Conservation (phyloP, 2,113 vertebrate species). For the Mystacornis crossleyi region DNA sequence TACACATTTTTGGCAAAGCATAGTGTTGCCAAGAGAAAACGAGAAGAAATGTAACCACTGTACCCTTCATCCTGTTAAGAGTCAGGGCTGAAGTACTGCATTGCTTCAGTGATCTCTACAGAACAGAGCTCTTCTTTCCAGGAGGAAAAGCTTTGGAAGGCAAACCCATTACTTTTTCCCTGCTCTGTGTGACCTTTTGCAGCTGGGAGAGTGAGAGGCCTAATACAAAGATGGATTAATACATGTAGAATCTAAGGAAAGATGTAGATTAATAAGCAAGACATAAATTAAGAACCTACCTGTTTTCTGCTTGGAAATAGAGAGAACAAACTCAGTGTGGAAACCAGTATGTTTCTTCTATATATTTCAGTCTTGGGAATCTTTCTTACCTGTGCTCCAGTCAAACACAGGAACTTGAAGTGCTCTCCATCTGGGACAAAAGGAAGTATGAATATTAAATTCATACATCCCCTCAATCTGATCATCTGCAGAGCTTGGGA, state of each 20-base stretch:
- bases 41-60: neutral
- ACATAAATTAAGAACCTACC: neutral
- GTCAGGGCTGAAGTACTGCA: neutral
- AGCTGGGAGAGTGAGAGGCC: neutral
- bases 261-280: neutral
- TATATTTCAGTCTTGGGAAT: neutral
- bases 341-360: neutral
- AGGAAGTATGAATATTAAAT: neutral
- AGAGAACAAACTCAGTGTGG: neutral
- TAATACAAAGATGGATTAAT: neutral
- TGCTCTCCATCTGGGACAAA: neutral
- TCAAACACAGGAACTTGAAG: neutral
- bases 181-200: neutral
- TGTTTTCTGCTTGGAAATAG: neutral
- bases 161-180: neutral
- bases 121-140: neutral
- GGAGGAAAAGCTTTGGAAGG: neutral
- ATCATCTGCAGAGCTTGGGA: neutral
- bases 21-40: neutral
- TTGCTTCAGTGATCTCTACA: neutral
- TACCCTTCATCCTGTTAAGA: neutral
- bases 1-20: neutral
- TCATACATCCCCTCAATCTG: neutral
- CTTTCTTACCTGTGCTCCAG: neutral
- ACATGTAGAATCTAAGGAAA: neutral